Conservation (phyloP, 2,113 vertebrate species). For the Campylomormyrus tamandua region DNA sequence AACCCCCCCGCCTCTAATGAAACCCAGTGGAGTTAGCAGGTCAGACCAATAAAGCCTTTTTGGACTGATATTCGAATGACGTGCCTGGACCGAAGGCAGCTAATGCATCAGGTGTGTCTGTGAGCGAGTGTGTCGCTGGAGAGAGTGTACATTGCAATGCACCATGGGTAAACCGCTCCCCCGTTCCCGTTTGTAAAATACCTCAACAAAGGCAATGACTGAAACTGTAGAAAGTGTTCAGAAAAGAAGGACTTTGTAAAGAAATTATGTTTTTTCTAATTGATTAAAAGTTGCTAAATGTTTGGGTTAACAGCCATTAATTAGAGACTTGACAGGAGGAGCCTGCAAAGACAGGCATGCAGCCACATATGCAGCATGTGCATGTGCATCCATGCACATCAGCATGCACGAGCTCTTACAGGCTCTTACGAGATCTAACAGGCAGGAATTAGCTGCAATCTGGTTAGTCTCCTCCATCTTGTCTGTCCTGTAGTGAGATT, state of each 20-base stretch:
- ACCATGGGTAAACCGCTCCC: neutral
- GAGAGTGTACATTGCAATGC: neutral
- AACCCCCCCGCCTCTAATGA: constrained; percentile 26
- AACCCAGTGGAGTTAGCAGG: constrained; percentile 28
- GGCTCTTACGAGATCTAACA: neutral
- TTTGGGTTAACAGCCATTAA: neutral
- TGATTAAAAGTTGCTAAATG: neutral
- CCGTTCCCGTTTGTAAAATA: neutral
- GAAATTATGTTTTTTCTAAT: neutral
- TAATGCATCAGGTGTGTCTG: neutral
- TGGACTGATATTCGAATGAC: neutral
- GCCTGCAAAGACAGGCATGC: neutral
- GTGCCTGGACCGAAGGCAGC: neutral
- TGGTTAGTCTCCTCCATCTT: constrained; percentile 13
- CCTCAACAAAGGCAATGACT: neutral
- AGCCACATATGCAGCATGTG: neutral
- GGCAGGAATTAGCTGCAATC: constrained; percentile 1
- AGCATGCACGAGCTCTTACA: neutral
- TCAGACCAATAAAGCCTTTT: constrained; percentile 19
- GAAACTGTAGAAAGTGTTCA: neutral
- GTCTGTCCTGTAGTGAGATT: constrained; percentile 32
- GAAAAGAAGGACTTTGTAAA: neutral
- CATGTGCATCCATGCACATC: neutral
- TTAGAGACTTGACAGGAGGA: neutral
- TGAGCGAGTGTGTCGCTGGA: neutral